phyloP scores from a whole-genome alignment of 2,888 invertebrate species.

The Cryptocheilus praepositus region DNA sequence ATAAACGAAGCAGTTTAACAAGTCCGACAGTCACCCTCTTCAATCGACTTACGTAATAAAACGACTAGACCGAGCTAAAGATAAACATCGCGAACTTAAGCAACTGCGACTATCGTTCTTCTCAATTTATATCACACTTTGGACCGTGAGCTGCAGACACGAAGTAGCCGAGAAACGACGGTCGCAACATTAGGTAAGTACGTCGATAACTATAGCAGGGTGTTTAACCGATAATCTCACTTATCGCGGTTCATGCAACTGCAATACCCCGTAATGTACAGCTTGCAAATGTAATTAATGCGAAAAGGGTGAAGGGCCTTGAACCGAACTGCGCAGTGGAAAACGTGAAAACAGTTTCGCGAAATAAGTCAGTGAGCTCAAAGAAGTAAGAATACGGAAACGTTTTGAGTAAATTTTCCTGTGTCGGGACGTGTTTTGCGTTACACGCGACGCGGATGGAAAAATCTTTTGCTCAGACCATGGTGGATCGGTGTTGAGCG shows the following conservation, averaged over 20 bases:
- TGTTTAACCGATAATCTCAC: constrained; percentile 1
- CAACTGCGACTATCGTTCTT: not conserved
- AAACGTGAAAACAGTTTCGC: no score
- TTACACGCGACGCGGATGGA: not conserved
- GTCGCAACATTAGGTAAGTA: constrained; percentile 29
- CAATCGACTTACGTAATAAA: no score
- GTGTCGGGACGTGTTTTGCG: not conserved
- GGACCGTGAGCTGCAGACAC: constrained; percentile 3
- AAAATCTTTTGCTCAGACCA: not conserved
- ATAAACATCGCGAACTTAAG: no score
- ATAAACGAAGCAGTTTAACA: not conserved
- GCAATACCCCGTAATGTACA: not conserved
- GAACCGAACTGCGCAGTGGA: not conserved
- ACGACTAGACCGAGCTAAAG: no score
- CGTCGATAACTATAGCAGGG: not conserved
- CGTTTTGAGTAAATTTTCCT: not conserved
- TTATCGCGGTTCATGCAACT: not conserved
- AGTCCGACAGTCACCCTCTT: not conserved
- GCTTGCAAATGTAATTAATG: not conserved
- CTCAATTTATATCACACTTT: not conserved
- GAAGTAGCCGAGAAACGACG: constrained; percentile 27
- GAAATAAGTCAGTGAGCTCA: not conserved
- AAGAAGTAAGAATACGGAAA: not conserved
- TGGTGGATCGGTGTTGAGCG: not conserved
- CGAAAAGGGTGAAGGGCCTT: not conserved